Evolutionary conservation across 2,797 vertebrate genomes (phyloP).

Genomic region (Aeoliscus strigatus): DNA sequence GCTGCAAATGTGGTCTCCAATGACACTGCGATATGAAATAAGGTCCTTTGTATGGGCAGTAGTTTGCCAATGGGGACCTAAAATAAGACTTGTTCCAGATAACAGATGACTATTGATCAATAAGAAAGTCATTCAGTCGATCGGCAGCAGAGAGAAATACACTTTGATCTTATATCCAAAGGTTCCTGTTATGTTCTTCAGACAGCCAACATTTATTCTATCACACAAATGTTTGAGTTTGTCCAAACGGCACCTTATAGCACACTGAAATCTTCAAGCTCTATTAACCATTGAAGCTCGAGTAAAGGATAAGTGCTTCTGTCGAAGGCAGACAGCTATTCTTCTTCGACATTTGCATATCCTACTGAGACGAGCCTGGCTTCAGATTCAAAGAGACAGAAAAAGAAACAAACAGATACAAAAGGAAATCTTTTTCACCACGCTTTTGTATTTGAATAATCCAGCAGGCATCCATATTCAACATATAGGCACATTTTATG

Average conservation of each 20-base stretch:
- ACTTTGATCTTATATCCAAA: constrained; percentile 48
- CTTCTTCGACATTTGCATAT: constrained; percentile 69
- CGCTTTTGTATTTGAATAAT: constrained; percentile 71
- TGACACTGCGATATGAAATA: too few species aligned
- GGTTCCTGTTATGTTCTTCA: constrained; percentile 40
- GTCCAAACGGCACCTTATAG: constrained; percentile 51
- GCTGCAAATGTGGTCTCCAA: constrained; percentile 46
- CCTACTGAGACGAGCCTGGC: constrained; percentile 62
- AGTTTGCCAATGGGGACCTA: constrained; percentile 34
- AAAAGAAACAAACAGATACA: constrained; percentile 64
- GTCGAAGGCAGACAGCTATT: constrained; percentile 65
- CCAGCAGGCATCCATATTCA: constrained; percentile 44
- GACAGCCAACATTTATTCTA: constrained; percentile 34
- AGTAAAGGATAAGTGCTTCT: constrained; percentile 62
- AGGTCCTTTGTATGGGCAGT: too few species aligned
- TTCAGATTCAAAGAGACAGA: constrained; percentile 62
- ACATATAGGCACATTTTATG: constrained; percentile 47
- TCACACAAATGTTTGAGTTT: constrained; percentile 36
- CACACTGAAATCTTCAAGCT: constrained; percentile 43
- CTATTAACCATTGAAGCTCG: constrained; percentile 41
- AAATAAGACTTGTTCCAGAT: constrained; percentile 36
- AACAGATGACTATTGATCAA: too few species aligned
- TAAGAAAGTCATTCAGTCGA: constrained; percentile 32
- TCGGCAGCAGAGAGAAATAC: constrained; percentile 29
- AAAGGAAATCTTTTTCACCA: constrained; percentile 58